Evolutionary conservation across 2,113 vertebrate species (phyloP), one percentile per base, ranked within the genome.

Genomic region (Myrmophylax atrothorax): DNA sequence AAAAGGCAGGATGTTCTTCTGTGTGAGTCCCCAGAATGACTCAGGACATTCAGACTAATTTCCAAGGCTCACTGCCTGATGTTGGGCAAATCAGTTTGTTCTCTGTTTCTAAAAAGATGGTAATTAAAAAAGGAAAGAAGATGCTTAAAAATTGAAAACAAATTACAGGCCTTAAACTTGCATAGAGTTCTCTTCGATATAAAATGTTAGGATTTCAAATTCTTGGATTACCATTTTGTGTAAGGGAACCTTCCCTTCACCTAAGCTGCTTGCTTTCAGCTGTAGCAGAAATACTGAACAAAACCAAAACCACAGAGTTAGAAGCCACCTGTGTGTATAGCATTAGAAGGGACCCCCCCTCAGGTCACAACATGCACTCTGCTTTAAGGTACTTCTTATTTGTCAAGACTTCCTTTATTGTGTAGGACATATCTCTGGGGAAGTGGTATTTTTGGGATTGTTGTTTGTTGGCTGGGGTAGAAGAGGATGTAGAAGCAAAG

Each of bases 1-100:
- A 50, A 68, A 93, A 91, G 40, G 53, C 78, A 94, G 62, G 78
- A 75, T 91, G 40, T 91, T 89, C 33, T 89, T n/a, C 52, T 75
- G 56, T 20, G 20, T 82, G 70, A 91, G 44, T 90, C 1, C 31
- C 47, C 79, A 44, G 40, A 72, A 49, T 83, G 83, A 92, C 82
- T 95, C 46, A 90, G 53, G 47, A 76, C 28, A 35, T 56, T 84
- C 79, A 70, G 85, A 87, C 29, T 86, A 17, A 63, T 75, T 88
- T 86, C 88, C 72, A 63, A 82, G 52, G 33, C 46, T 72, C 25
- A 12, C 23, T 63, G 75, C 35, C 78, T 90, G 75, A 75, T 79
- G 66, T 83, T 90, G 67, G 40, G 29, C 29, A 80, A 92, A 77
- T 88, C 8, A 16, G 15, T 70, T 89, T 29, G 35, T 76, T 77